A percentile compares a stretch with the other conserved stretches of the same genome.
These are phyloP conservation scores for Scrobipalpa atriplicella DNA, from an alignment of 2,888 invertebrate species.

Conservation along the genomic window DNA sequence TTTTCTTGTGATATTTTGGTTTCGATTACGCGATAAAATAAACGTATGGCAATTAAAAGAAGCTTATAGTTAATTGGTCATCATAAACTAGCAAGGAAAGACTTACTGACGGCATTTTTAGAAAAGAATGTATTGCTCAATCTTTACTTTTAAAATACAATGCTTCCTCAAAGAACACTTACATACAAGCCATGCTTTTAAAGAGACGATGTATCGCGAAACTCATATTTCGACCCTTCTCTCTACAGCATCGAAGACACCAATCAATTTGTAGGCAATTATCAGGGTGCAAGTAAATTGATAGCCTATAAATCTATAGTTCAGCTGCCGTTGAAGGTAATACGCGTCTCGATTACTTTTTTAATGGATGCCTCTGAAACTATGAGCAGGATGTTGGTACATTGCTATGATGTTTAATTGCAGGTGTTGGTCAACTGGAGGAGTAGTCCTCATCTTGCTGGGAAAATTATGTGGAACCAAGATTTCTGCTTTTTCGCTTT, in stretches of 20 bases:
- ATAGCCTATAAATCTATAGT: conserved; percentile 18
- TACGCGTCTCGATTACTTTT: background rate
- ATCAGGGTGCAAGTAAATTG: conserved; percentile 17
- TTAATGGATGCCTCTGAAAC: conserved; percentile 9
- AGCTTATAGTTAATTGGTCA: conserved; percentile 1
- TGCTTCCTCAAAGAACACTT: too few relatives aligned
- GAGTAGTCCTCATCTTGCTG: conserved; percentile 1
- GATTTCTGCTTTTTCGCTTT: background rate
- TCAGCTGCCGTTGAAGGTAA: conserved; percentile 18
- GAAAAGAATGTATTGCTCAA: too few relatives aligned
- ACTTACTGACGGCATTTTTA: background rate
- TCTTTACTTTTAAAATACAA: too few relatives aligned
- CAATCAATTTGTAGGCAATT: conserved; percentile 17
- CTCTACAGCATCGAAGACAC: background rate
- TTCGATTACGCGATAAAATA: background rate
- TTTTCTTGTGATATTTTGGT: background rate
- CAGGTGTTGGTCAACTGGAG: conserved; percentile 2
- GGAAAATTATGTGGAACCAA: background rate
- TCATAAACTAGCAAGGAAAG: background rate
- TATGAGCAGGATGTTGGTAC: conserved; percentile 6
- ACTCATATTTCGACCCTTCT: too few relatives aligned
- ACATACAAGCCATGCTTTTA: too few relatives aligned
- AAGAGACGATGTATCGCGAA: too few relatives aligned
- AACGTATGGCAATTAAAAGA: conserved; percentile 1
- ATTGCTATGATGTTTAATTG: conserved; percentile 15